Evolutionary conservation across 2,113 vertebrate species (phyloP).

Genomic region (Empidonax traillii): DNA sequence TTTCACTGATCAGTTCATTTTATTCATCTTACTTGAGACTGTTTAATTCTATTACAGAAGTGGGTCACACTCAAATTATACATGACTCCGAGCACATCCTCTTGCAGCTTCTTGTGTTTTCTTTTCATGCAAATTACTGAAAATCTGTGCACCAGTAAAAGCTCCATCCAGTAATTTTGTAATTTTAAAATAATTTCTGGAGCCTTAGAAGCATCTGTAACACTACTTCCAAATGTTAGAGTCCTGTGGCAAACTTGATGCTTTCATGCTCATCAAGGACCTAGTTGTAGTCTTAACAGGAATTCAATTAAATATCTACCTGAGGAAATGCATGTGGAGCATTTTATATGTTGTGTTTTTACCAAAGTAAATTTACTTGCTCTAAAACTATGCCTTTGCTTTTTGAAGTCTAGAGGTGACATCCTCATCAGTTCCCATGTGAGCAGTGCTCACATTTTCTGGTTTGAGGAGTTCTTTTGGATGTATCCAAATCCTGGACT

Average conservation of each 20-base stretch:
- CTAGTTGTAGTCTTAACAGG: neutral
- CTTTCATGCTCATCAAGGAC: neutral
- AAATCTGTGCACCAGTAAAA: neutral
- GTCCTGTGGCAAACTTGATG: neutral
- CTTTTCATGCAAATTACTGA: neutral
- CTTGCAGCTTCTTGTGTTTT: neutral
- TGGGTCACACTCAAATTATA: conserved; percentile 37
- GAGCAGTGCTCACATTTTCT: neutral
- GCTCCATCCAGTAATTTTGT: neutral
- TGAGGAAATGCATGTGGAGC: neutral
- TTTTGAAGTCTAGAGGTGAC: neutral
- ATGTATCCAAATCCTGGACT: neutral
- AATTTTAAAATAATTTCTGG: neutral
- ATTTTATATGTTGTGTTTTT: neutral
- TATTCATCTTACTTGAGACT: neutral
- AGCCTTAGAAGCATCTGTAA: neutral
- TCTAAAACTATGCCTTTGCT: neutral
- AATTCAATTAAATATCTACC: neutral
- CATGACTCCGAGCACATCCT: conserved; percentile 24
- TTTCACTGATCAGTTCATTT: neutral
- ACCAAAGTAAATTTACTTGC: neutral
- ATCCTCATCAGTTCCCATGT: neutral
- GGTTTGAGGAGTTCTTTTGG: neutral
- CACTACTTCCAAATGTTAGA: neutral
- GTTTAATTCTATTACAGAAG: conserved; percentile 8